These are phyloP conservation scores for Ooceraea biroi DNA, from an alignment of 1,140 invertebrate genomes.

Conservation along the genomic window DNA sequence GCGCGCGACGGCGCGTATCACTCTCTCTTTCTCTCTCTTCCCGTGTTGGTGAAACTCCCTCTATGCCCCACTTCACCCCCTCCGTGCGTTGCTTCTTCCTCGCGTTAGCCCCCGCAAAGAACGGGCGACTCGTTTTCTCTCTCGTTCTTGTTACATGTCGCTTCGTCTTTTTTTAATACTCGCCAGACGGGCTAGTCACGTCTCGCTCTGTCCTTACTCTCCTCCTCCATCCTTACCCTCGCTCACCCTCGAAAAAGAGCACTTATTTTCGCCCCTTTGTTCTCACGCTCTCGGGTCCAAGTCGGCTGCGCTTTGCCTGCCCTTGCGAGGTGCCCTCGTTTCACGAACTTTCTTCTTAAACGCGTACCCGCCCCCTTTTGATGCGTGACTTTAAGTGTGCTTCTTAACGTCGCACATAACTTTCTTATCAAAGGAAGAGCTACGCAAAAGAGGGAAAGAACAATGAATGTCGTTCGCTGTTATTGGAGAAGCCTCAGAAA, in stretches of 20 bases:
- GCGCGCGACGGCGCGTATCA: constrained; percentile 20
- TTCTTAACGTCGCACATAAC: background rate
- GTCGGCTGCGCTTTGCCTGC: constrained; percentile 5
- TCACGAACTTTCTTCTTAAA: constrained; percentile 56
- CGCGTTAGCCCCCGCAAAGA: constrained; percentile 58
- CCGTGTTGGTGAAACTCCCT: constrained; percentile 46
- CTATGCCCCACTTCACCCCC: constrained; percentile 56
- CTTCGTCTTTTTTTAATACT: constrained; percentile 25
- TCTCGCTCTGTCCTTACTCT: constrained; percentile 48
- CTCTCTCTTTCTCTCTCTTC: background rate
- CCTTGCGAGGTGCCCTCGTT: constrained; percentile 28
- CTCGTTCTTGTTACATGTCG: constrained; percentile 18
- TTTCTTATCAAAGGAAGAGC: background rate
- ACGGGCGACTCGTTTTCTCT: constrained; percentile 55
- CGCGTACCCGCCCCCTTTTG: constrained; percentile 57
- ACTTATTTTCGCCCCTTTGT: constrained; percentile 79
- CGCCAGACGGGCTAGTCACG: background rate
- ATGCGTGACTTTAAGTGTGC: background rate
- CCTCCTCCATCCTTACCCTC: constrained; percentile 69
- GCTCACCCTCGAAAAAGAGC: constrained; percentile 77
- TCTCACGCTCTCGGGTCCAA: constrained; percentile 73
- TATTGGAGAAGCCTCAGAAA: background rate
- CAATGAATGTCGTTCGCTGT: background rate
- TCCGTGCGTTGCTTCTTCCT: constrained; percentile 50
- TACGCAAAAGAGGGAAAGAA: background rate